Evolutionary conservation across 2,797 vertebrate species (phyloP), one percentile per base, ranked within the genome.

Genomic region (Mormyrops boulengeri): DNA sequence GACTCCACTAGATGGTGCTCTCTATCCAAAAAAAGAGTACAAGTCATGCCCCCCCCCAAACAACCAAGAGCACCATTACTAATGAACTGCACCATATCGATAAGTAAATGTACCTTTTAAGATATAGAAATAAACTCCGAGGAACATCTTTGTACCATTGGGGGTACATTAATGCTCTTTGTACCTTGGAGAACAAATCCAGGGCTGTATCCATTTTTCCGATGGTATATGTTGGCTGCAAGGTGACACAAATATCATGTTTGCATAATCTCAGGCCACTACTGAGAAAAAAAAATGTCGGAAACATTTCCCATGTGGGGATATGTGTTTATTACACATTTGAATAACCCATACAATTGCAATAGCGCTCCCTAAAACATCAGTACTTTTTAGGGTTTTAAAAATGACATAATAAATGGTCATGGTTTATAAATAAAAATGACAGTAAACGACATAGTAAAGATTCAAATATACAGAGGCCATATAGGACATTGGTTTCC

Each of bases 281-380:
- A 2, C 34, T 52, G 30, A 41, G 11, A 87, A 57, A 87, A 82
- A 82, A 26, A 87, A 50, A n/a, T 4, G 4, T 30, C n/a, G 3
- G 60, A 73, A 73, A 6, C 17, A 55, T 57, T 80, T 77, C 14
- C n/a, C 34, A 1, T 87, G n/a, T 88, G 66, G 38, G 26, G 30
- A 62, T 50, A 49, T 88, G 52, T 7, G 17, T 26, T 80, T 90
- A 55, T 57, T 55, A 88, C 50, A 57, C 55, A 89, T 85, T 87
- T 60, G 11, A 44, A 55, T 60, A 62, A 85, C 50, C 80, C n/a
- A 49, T 55, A 77, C 62, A 69, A 73, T 87, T 34, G 12, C 22
- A 38, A 85, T 19, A 62, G 17, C 26, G 53, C 49, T 44, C 66
- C 84, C 53, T 85, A 87, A 77, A 17, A 86, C 85, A 87, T 66